These are phyloP conservation scores for Plestiodon gilberti DNA, from an alignment of 2,113 vertebrate genomes.

Conservation along the genomic window DNA sequence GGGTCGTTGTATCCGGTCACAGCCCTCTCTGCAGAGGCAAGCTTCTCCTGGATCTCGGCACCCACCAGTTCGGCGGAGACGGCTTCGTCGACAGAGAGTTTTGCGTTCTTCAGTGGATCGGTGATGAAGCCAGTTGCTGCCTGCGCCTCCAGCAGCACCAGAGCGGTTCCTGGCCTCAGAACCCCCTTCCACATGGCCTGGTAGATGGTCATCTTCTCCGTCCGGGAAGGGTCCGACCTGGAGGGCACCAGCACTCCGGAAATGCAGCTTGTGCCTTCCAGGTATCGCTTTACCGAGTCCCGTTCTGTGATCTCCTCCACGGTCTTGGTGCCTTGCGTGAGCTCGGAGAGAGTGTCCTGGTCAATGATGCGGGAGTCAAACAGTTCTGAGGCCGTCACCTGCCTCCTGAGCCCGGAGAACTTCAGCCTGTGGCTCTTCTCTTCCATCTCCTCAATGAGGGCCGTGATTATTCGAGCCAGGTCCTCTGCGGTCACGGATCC, in stretches of 20 bases:
- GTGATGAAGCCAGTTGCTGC: constrained; percentile 68
- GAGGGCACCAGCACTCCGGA: constrained; percentile 81
- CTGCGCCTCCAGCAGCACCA: constrained; percentile 69
- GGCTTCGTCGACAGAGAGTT: constrained; percentile 58
- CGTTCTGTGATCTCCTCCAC: constrained; percentile 64
- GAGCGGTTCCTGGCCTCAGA: constrained; percentile 63
- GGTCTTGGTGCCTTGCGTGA: constrained; percentile 61
- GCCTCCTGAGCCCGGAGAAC: constrained; percentile 84
- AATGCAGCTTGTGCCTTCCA: constrained; percentile 79
- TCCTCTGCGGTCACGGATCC: constrained; percentile 65
- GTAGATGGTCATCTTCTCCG: constrained; percentile 76
- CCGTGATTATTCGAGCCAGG: constrained; percentile 53
- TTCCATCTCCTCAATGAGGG: constrained; percentile 35
- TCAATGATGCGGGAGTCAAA: constrained; percentile 78
- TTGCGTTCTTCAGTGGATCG: constrained; percentile 36
- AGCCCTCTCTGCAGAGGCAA: constrained; percentile 67
- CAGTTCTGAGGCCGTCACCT: constrained; percentile 64
- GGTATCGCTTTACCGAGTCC: constrained; percentile 75
- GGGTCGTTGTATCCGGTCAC: constrained; percentile 75
- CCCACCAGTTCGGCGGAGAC: constrained; percentile 64
- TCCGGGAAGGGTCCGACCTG: constrained; percentile 76
- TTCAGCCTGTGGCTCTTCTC: constrained; percentile 75
- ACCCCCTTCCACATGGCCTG: constrained; percentile 71
- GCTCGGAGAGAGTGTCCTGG: constrained; percentile 49
- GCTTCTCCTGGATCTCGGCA: constrained; percentile 68